A percentile compares a stretch with the other conserved stretches of the same genome.
phyloP scores from a whole-genome alignment of 1,140 invertebrate genomes.

The Halesus radiatus region DNA sequence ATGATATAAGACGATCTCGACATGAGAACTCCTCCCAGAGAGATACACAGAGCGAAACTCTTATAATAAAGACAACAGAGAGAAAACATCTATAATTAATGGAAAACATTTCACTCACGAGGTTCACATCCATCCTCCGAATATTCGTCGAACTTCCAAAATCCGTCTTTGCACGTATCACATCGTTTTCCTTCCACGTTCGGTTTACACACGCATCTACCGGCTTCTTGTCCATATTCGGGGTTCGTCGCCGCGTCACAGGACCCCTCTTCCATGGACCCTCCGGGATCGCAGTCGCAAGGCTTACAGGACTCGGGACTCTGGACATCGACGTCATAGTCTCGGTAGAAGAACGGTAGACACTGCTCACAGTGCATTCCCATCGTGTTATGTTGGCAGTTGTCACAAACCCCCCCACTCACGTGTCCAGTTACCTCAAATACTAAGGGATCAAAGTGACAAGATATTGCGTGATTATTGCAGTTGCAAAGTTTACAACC shows the following conservation, averaged over 20 bases:
- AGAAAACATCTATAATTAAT: too few species aligned
- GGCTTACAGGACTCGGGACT: constrained; percentile 91
- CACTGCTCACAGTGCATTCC: constrained; percentile 96
- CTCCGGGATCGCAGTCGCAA: constrained; percentile 84
- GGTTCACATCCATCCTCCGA: constrained; percentile 90
- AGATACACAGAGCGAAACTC: too few species aligned
- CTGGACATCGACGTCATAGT: constrained; percentile 82
- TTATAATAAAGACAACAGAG: too few species aligned
- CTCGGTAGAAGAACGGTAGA: constrained; percentile 91
- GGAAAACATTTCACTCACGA: constrained; percentile 79
- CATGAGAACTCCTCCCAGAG: too few species aligned
- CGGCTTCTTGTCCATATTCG: constrained; percentile 78
- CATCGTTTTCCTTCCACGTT: constrained; percentile 87
- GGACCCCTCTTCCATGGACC: constrained; percentile 88
- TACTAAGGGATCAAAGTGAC: constrained; percentile 90
- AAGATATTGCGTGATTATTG: constrained; percentile 88
- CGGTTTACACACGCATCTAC: constrained; percentile 86
- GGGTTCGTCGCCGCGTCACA: constrained; percentile 88
- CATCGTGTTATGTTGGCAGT: constrained; percentile 92
- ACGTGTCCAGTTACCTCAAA: constrained; percentile 87
- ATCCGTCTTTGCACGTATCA: constrained; percentile 88
- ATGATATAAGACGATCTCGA: too few species aligned
- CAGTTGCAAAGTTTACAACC: constrained; percentile 94
- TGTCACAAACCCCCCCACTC: constrained; percentile 93
- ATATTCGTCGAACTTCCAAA: constrained; percentile 86